A percentile compares a stretch with the other conserved stretches of the same genome.
Evolutionary conservation across 2,113 vertebrate genomes (phyloP).

Genomic region (Oreamnos americanus): DNA sequence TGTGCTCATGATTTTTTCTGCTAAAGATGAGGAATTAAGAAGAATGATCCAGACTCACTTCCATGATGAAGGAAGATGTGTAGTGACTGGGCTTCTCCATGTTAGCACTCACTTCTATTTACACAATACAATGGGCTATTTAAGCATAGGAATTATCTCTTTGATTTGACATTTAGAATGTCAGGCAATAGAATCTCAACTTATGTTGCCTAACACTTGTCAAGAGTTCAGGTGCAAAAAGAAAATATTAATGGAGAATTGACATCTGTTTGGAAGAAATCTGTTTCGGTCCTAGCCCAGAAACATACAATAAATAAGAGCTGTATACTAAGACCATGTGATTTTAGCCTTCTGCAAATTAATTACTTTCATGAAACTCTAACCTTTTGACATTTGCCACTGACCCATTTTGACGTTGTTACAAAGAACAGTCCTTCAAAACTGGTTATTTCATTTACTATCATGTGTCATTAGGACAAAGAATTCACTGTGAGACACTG

Average conservation of each 20-base stretch:
- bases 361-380: neutral
- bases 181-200: neutral
- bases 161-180: neutral
- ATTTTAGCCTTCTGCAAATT: neutral
- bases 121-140: neutral
- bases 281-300: neutral
- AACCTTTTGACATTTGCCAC: neutral
- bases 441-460: neutral
- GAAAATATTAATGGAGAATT: neutral
- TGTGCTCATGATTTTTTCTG: neutral
- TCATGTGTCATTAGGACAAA: neutral
- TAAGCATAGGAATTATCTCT: neutral
- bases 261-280: neutral
- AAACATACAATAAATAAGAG: neutral
- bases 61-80: neutral
- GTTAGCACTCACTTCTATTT: rapidly evolving
- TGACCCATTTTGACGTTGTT: neutral
- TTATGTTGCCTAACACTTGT: neutral
- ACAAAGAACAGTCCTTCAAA: neutral
- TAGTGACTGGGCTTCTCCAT: neutral
- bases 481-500: neutral
- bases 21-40: neutral
- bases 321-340: neutral
- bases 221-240: neutral
- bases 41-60: neutral